Base-by-base conservation (phyloP, 2,888 invertebrate species). In the Drosophila meridionalis region DNA sequence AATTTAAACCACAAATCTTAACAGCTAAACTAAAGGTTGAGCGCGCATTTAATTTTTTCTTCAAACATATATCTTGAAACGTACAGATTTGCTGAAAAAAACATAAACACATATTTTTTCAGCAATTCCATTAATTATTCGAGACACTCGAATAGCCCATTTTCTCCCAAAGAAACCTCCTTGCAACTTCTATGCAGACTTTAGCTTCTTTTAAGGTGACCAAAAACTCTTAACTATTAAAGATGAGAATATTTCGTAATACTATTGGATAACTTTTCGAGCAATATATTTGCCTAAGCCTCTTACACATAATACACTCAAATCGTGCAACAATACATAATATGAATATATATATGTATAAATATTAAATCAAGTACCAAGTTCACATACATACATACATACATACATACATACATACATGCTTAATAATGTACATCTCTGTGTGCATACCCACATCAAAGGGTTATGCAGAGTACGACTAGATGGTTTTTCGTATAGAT, bases 231-330 rank as follows among this genome's bases (percentile, higher is more conserved):
- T 63, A 70, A 76, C 74, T 78, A 71, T 62, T 66, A 75, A 78
- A 57, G 63, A 67, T 61, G 62, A 68, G 65, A 72, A 80, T 63
- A 76, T 69, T 80, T 68, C 69, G 66, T 69, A 70, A 69, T 69
- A 80, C 48, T 83, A 87, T 76, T 76, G 73, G 76, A 79, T 63
- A 70, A 60, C 72, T 82, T 89, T 86, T 86, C 80, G 85, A 86
- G 88, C 88, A 86, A 89, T 82, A 89, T 87, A 85, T 89, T 86
- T 87, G 90, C 85, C 80, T 87, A 87, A 69, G 78, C 89, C 89
- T 87, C 89, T 87, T 84, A 75, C 69, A 76, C 47, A 65, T 71
- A 71, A 65, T 71, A 71, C 66, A 43, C 48, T 40, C 34, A 45
- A 67, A 7, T 32, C 43, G 36, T 20, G 36, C 50, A 66, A 50